Conservation (phyloP, 1,140 invertebrate genomes). For the Zaprionus taronus region DNA sequence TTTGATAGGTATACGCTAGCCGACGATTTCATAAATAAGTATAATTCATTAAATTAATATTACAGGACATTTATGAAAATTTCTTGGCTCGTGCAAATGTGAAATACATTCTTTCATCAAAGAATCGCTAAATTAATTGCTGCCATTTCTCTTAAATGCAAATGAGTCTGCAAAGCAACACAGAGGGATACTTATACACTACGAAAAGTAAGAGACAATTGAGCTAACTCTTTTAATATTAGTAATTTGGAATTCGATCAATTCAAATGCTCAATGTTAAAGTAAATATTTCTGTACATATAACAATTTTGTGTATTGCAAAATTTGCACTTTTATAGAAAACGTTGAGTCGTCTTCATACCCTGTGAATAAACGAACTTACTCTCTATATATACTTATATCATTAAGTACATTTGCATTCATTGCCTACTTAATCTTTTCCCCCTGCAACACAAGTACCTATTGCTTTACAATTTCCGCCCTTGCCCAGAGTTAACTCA, state of each 20-base stretch:
- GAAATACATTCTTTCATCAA: not conserved
- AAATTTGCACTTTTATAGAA: not conserved
- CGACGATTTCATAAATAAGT: not conserved
- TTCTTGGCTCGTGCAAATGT: not conserved
- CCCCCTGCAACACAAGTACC: not conserved
- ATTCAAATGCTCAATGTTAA: too few relatives aligned
- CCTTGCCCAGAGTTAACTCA: slow-evolving; percentile 71
- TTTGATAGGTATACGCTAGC: not conserved
- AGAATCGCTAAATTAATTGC: not conserved
- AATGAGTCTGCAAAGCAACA: not conserved
- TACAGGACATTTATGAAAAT: not conserved
- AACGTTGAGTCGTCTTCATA: too few relatives aligned
- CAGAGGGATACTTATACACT: not conserved
- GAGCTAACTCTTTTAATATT: not conserved
- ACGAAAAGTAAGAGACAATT: too few relatives aligned
- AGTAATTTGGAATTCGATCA: not conserved
- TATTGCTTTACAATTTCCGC: not conserved
- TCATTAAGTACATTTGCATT: too few relatives aligned
- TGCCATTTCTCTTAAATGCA: not conserved
- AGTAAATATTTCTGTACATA: too few relatives aligned
- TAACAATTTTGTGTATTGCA: too few relatives aligned
- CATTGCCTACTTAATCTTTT: not conserved
- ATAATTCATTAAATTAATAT: not conserved
- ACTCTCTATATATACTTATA: too few relatives aligned
- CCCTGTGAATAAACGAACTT: too few relatives aligned